Evolutionary conservation across 2,888 invertebrate species (phyloP).

Genomic region (Calephelis perditalis): DNA sequence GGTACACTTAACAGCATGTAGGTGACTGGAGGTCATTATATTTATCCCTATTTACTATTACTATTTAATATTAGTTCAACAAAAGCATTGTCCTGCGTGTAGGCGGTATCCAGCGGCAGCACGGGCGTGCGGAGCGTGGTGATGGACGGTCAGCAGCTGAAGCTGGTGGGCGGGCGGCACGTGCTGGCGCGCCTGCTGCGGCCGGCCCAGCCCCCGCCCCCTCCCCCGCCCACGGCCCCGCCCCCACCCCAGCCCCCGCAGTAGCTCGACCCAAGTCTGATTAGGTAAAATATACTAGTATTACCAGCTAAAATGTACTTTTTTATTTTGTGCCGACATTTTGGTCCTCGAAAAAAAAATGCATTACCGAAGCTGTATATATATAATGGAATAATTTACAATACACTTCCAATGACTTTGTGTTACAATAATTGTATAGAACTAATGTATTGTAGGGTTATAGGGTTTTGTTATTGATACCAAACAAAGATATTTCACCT

Average conservation of each 20-base stretch:
- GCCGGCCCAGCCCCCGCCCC: constrained; percentile 57
- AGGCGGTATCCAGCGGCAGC: constrained; percentile 45
- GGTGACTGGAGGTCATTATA: too few species aligned
- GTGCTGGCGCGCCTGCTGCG: constrained; percentile 61
- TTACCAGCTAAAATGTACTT: background rate
- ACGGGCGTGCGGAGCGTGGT: constrained; percentile 60
- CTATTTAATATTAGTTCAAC: background rate
- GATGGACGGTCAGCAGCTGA: constrained; percentile 69
- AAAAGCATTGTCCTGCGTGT: constrained; percentile 15
- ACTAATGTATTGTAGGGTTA: too few species aligned
- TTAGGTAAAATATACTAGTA: constrained; percentile 9
- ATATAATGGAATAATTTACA: too few species aligned
- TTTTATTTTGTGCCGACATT: background rate
- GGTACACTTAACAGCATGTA: too few species aligned
- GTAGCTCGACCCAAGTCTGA: background rate
- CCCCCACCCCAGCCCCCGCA: background rate
- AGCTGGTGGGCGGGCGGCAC: constrained; percentile 63
- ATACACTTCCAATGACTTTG: too few species aligned
- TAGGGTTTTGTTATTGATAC: too few species aligned
- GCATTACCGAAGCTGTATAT: too few species aligned
- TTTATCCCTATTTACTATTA: too few species aligned
- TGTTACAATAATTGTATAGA: too few species aligned
- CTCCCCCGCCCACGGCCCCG: constrained; percentile 16
- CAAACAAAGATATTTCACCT: too few species aligned
- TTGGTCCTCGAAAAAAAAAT: too few species aligned